Evolutionary conservation across 2,113 vertebrate genomes (phyloP).

Genomic region (Merops nubicus): DNA sequence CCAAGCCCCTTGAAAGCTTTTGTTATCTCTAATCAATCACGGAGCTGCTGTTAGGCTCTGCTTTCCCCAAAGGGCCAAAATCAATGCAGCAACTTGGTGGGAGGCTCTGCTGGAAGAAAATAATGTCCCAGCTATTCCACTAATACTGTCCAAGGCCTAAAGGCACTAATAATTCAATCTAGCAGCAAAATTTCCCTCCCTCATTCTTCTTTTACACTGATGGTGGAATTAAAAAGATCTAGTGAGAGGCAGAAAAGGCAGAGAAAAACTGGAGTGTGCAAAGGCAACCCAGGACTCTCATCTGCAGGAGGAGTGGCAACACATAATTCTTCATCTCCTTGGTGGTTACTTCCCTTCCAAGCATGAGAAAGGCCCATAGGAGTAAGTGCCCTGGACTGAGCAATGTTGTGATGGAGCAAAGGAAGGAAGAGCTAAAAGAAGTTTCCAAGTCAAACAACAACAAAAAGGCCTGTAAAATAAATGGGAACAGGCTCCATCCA

Average conservation of each 20-base stretch:
- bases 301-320: neutral
- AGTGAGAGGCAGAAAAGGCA: neutral
- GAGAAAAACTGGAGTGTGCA: neutral
- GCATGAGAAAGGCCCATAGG: neutral
- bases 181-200: neutral
- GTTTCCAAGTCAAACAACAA: neutral
- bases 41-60: neutral
- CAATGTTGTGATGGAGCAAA: accelerated
- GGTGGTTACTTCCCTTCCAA: neutral
- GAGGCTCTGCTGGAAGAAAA: neutral
- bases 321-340: neutral
- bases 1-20: neutral
- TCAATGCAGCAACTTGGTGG: too few species aligned
- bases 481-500: neutral
- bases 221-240: neutral
- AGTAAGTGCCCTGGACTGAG: neutral
- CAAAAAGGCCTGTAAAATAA: neutral
- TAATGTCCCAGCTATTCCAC: neutral
- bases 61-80: neutral
- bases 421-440: neutral
- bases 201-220: neutral
- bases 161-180: neutral
- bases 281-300: neutral
- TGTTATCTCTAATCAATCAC: neutral
- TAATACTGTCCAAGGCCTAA: neutral